A percentile compares a stretch with the other conserved stretches of the same genome.
These are phyloP conservation scores for Novumbra hubbsi DNA, from an alignment of 2,797 vertebrate species.

Conservation along the genomic window DNA sequence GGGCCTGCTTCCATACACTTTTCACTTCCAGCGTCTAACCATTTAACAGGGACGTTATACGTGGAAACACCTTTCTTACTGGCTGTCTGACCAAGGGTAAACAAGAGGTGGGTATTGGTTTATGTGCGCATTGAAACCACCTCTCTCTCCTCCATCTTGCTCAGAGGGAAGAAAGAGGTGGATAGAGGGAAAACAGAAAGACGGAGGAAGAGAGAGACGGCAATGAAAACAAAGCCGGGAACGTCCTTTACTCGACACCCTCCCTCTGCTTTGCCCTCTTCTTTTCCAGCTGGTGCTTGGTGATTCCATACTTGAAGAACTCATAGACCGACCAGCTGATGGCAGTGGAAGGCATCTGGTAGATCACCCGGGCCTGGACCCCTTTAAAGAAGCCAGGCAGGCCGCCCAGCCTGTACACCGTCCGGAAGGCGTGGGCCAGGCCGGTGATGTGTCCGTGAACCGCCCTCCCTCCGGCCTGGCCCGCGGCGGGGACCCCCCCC, in stretches of 20 bases:
- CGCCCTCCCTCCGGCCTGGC: conserved; percentile 57
- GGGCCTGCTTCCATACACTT: not conserved
- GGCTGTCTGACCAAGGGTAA: conserved; percentile 49
- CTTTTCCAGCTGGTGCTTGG: conserved; percentile 84
- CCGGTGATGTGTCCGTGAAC: conserved; percentile 91
- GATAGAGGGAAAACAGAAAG: conserved; percentile 66
- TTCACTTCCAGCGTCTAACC: conserved; percentile 10
- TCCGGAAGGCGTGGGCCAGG: conserved; percentile 96
- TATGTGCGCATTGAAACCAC: conserved; percentile 63
- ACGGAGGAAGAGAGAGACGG: conserved; percentile 73
- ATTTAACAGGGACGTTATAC: conserved; percentile 32
- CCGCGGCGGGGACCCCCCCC: conserved; percentile 62
- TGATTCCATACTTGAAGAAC: conserved; percentile 96
- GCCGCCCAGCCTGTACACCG: conserved; percentile 97
- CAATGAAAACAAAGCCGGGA: conserved; percentile 60
- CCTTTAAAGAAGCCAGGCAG: conserved; percentile 93
- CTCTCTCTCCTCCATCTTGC: conserved; percentile 18
- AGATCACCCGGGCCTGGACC: conserved; percentile 93
- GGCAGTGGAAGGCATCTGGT: conserved; percentile 97
- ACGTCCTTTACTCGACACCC: conserved; percentile 29
- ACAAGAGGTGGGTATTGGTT: conserved; percentile 46
- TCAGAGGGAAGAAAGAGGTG: conserved; percentile 50
- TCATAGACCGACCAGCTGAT: conserved; percentile 99
- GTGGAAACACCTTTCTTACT: conserved; percentile 48
- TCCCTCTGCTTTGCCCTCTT: conserved; percentile 62